Evolutionary conservation across 2,113 vertebrate genomes (phyloP).

Genomic region (Malurus cyaneus): DNA sequence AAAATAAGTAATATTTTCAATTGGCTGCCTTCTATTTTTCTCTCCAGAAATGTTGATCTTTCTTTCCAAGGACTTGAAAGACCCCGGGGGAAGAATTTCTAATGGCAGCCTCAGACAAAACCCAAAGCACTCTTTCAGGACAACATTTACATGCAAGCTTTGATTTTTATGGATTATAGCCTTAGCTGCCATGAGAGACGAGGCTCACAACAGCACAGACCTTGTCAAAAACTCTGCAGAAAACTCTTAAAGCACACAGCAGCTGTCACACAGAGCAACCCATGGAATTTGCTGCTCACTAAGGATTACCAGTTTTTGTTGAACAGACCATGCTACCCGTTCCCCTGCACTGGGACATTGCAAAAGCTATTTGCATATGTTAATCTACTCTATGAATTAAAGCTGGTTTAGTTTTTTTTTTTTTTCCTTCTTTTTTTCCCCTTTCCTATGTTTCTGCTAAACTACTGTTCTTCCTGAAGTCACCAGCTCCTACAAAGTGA

Average conservation of each 20-base stretch:
- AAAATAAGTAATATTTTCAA: background rate
- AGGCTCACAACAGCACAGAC: background rate
- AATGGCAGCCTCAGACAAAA: background rate
- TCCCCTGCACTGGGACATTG: background rate
- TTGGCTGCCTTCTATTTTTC: background rate
- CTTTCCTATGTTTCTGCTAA: background rate
- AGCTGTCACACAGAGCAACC: background rate
- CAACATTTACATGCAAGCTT: background rate
- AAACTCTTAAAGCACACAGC: background rate
- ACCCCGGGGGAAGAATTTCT: background rate
- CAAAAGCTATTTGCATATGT: background rate
- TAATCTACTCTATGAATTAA: background rate
- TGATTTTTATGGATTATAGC: background rate
- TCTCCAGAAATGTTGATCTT: background rate
- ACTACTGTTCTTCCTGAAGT: background rate
- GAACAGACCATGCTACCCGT: background rate
- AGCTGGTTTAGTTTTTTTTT: background rate
- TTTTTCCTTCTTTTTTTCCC: background rate
- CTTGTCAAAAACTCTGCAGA: background rate
- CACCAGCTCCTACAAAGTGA: background rate
- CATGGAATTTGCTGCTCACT: background rate
- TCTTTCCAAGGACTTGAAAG: background rate
- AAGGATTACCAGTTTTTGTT: background rate
- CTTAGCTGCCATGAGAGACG: background rate
- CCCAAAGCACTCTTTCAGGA: background rate